Percentiles rank a stretch among this genome's conserved stretches.
phyloP scores from a whole-genome alignment of 2,113 vertebrate species.

The Anas platyrhynchos region DNA sequence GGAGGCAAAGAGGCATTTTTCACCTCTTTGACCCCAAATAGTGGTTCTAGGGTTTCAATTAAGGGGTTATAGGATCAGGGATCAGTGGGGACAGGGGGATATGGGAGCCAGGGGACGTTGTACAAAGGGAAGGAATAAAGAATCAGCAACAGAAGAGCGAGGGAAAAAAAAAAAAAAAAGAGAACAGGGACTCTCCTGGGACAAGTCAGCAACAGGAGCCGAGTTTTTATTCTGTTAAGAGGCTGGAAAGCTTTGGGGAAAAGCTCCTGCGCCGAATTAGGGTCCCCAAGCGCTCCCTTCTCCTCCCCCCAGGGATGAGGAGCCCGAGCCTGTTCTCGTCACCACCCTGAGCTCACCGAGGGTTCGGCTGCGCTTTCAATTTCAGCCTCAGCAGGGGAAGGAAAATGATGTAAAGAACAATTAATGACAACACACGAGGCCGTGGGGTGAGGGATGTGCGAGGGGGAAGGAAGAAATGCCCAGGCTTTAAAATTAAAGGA shows the following conservation, averaged over 20 bases:
- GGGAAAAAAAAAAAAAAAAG: not conserved
- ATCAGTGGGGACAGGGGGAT: not conserved
- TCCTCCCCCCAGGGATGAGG: not conserved
- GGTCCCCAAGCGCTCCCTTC: not conserved
- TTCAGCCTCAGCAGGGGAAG: not conserved
- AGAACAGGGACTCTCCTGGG: not conserved
- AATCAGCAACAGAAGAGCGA: not conserved
- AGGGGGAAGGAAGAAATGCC: not conserved
- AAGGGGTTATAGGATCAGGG: not conserved
- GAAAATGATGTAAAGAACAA: not conserved
- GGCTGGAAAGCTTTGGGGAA: not conserved
- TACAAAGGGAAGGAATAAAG: not conserved
- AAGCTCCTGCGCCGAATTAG: not conserved
- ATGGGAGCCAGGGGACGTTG: not conserved
- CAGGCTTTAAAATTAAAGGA: not conserved
- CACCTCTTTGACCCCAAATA: not conserved
- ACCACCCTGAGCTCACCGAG: not conserved
- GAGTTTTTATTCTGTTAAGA: not conserved
- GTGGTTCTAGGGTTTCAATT: not conserved
- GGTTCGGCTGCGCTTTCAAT: not conserved
- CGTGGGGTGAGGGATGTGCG: rapidly evolving
- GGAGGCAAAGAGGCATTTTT: not conserved
- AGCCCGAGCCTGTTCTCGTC: not conserved
- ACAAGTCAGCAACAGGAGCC: not conserved
- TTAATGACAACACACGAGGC: not conserved